Evolutionary conservation across 2,797 vertebrate species (phyloP).

Genomic region (Odontamblyopus lacepedii): DNA sequence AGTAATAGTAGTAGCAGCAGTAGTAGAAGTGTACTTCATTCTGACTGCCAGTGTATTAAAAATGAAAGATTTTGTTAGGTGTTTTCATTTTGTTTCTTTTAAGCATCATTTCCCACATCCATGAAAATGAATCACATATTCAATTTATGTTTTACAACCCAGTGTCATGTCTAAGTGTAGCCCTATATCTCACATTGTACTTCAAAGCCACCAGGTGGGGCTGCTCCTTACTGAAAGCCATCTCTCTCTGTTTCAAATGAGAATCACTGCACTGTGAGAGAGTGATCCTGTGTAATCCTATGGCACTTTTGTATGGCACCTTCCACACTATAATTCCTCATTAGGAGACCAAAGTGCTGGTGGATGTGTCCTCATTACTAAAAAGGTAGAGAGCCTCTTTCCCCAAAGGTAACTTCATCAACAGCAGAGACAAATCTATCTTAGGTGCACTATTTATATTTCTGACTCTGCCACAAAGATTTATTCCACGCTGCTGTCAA

Average conservation of each 20-base stretch:
- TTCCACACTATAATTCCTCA: slow-evolving; percentile 73
- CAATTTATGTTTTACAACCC: not conserved
- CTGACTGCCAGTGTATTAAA: not conserved
- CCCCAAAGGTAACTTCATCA: slow-evolving; percentile 80
- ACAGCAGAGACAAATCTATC: slow-evolving; percentile 79
- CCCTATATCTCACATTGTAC: slow-evolving; percentile 28
- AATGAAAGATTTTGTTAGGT: not conserved
- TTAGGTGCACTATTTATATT: slow-evolving; percentile 82
- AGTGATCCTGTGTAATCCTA: slow-evolving; percentile 38
- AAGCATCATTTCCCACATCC: not conserved
- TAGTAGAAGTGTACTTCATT: not conserved
- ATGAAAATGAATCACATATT: not conserved
- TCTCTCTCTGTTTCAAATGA: slow-evolving; percentile 35
- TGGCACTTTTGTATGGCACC: slow-evolving; percentile 60
- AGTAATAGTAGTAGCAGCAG: not conserved
- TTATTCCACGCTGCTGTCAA: slow-evolving; percentile 80
- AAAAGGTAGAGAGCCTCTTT: slow-evolving; percentile 72
- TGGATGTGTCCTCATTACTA: slow-evolving; percentile 82
- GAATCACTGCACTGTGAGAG: slow-evolving; percentile 41
- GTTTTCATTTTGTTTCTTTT: not conserved
- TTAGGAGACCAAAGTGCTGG: slow-evolving; percentile 76
- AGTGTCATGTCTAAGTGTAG: not conserved
- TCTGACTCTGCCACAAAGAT: slow-evolving; percentile 81
- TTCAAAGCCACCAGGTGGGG: slow-evolving; percentile 78
- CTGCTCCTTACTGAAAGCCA: slow-evolving; percentile 66